Base-by-base conservation (phyloP, 2,113 vertebrate genomes). In the Paradisaea rubra region DNA sequence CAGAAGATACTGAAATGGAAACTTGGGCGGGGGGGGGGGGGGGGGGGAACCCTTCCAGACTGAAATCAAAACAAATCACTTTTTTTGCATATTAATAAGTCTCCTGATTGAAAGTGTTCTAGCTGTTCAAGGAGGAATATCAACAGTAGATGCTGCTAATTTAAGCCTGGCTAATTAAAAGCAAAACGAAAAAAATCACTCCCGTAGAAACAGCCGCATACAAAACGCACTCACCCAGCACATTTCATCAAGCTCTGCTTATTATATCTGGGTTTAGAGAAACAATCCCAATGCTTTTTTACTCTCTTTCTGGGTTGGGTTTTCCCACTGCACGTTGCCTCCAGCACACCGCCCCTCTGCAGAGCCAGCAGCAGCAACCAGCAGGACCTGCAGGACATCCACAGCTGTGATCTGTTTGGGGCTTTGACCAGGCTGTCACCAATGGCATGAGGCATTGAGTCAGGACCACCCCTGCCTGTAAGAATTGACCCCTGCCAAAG, bases 121-220 rank as follows among this genome's bases (percentile, higher is more conserved):
- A 78, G 68, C 94, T 97, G 90, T 87, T 97, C 88, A 74, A 4
- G 20, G 92, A 97, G 88, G 88, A 97, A 93, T 97, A 97, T 95
- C 95, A 97, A 97, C 96, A 96, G 97, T 95, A 96, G 88, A 93
- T 57, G 30, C 91, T 97, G 92, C 96, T 97, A 98, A 98, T 98
- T 98, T 97, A 96, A 97, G 97, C 94, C 91, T 90, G 74, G 81
- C 91, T 97, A 92, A 98, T 98, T 97, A 97, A 95, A 95, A 97
- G 93, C 82, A 54, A 87, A 76, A 94, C 1, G 15, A 86, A 77
- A 89, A 91, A 92, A 95, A 74, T 60, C 7, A 7, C 65, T 91
- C 91, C 94, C 84, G 49, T 96, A 94, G 94, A 96, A 97, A 97
- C 94, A 94, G 91, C 52, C 49, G 0, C 68, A 41, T 2, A 10